Percentiles rank a stretch among this genome's conserved stretches.
These are phyloP conservation scores for Zenarchopterus dispar DNA, from an alignment of 2,797 vertebrate genomes.

Conservation along the genomic window DNA sequence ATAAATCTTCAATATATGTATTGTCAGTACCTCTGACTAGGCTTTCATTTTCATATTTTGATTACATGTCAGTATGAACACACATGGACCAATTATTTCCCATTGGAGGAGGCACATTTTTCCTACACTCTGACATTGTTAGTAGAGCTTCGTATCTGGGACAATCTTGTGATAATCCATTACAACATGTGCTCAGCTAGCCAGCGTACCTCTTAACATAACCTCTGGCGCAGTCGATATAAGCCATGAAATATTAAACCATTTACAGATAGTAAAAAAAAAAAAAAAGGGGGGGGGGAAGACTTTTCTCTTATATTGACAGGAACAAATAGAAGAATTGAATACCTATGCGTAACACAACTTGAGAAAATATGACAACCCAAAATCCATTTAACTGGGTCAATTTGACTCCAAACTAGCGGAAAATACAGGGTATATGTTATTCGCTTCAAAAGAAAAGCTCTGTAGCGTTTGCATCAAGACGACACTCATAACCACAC, in stretches of 20 bases:
- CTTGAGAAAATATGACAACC: neutral
- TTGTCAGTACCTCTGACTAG: neutral
- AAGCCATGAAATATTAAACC: constrained; percentile 41
- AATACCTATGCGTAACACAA: neutral
- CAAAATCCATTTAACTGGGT: constrained; percentile 8
- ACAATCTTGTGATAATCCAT: constrained; percentile 82
- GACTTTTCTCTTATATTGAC: neutral
- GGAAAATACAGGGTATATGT: constrained; percentile 17
- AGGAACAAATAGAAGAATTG: neutral
- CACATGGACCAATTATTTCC: constrained; percentile 12
- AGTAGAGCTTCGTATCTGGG: constrained; percentile 74
- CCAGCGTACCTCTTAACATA: constrained; percentile 40
- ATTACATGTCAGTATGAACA: neutral
- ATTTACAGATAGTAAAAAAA: constrained; percentile 19
- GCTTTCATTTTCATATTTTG: neutral
- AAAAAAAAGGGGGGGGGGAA: neutral
- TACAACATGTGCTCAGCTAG: constrained; percentile 78
- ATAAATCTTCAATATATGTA: no score
- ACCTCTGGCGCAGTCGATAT: constrained; percentile 51
- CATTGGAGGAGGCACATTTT: constrained; percentile 36
- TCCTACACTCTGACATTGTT: constrained; percentile 63
- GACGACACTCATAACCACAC: constrained; percentile 11
- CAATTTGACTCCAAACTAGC: neutral
- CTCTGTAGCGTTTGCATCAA: constrained; percentile 28
- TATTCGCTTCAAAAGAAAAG: constrained; percentile 29